Percentiles rank a stretch among this genome's conserved stretches.
Conservation (phyloP, 2,888 invertebrate species). For the Oxyteleia sp. region DNA sequence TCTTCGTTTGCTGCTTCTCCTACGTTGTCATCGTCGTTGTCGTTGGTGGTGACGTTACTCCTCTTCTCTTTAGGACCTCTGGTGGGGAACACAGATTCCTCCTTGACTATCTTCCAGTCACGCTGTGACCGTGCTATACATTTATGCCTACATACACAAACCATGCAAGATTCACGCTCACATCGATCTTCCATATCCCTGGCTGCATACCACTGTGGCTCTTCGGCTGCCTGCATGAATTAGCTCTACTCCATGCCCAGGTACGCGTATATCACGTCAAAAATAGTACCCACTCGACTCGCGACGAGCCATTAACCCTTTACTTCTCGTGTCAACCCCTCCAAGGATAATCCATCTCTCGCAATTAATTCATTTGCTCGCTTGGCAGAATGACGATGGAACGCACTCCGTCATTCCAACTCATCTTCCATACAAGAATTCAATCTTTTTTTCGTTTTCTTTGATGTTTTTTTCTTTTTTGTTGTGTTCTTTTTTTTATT, state of each 20-base stretch:
- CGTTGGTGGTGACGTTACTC: too few relatives aligned
- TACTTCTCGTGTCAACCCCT: constrained; percentile 72
- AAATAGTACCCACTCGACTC: constrained; percentile 43
- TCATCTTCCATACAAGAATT: constrained; percentile 37
- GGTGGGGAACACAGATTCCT: too few relatives aligned
- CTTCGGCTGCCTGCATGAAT: constrained; percentile 39
- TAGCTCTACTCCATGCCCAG: constrained; percentile 36
- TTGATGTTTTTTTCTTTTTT: too few relatives aligned
- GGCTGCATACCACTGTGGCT: constrained; percentile 27
- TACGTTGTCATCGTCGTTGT: constrained; percentile 68
- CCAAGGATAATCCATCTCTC: constrained; percentile 55
- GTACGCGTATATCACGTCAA: constrained; percentile 42
- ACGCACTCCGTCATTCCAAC: constrained; percentile 36
- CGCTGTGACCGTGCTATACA: constrained; percentile 77
- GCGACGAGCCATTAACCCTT: constrained; percentile 76
- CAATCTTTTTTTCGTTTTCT: too few relatives aligned
- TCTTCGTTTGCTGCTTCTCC: constrained; percentile 55
- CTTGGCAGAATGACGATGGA: constrained; percentile 33
- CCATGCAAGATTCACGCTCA: constrained; percentile 38
- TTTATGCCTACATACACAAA: constrained; percentile 77
- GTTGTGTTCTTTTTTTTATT: too few relatives aligned
- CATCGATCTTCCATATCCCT: constrained; percentile 14
- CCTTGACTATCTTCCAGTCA: constrained; percentile 79
- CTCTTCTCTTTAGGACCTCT: too few relatives aligned
- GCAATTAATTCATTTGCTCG: constrained; percentile 62